These are phyloP conservation scores for Eristalinus sepulchralis DNA, from an alignment of 2,888 invertebrate species.

Conservation along the genomic window DNA sequence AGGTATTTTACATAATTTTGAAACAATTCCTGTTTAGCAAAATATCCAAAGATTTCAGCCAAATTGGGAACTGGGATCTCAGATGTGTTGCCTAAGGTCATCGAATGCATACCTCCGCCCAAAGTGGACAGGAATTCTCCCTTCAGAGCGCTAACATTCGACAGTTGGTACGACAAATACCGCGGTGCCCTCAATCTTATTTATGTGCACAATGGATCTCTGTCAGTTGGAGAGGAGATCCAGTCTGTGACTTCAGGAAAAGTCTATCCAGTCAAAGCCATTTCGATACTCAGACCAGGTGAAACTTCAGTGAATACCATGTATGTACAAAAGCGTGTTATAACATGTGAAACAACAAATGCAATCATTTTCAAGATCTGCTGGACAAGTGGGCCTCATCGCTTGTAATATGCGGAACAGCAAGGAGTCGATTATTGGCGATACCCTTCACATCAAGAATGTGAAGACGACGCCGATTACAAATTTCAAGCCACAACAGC, in stretches of 20 bases:
- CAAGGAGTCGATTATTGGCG: constrained; percentile 89
- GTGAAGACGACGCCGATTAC: constrained; percentile 82
- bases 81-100: constrained; percentile 88
- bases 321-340: constrained; percentile 80
- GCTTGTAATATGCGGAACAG: constrained; percentile 90
- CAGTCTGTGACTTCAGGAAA: constrained; percentile 87
- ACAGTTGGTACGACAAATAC: constrained; percentile 96
- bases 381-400: constrained; percentile 97
- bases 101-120: constrained; percentile 90
- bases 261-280: constrained; percentile 88
- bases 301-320: constrained; percentile 85
- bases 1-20: constrained; percentile 78
- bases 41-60: constrained; percentile 87
- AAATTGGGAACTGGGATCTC: constrained; percentile 93
- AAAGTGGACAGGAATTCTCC: constrained; percentile 83
- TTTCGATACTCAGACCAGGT: constrained; percentile 90
- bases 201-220: constrained; percentile 88
- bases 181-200: constrained; percentile 90
- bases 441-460: constrained; percentile 85
- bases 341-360: background rate
- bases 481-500: constrained; percentile 86
- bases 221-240: constrained; percentile 89
- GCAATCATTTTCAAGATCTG: constrained; percentile 81
- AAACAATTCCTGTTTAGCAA: background rate
- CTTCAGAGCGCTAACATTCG: constrained; percentile 93